These are phyloP conservation scores for Parnassius apollo DNA, from an alignment of 2,888 invertebrate genomes.

Conservation along the genomic window DNA sequence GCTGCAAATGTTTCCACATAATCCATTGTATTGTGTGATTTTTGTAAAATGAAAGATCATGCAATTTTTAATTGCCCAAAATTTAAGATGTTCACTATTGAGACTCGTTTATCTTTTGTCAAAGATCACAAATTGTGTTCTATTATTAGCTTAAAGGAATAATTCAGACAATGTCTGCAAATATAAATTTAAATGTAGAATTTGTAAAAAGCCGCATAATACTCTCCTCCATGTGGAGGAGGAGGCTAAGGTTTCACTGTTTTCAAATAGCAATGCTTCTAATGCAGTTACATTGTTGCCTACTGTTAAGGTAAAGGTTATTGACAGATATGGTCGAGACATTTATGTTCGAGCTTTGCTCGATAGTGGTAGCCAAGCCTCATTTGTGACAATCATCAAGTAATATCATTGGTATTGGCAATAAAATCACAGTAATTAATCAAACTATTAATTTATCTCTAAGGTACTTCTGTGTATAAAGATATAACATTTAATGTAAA, in stretches of 20 bases:
- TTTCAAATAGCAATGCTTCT: constrained; percentile 2
- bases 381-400: background rate
- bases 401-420: constrained; percentile 4
- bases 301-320: constrained; percentile 1
- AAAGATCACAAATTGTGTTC: constrained; percentile 4
- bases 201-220: constrained; percentile 29
- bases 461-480: background rate
- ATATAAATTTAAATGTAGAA: constrained; percentile 3
- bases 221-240: constrained; percentile 20
- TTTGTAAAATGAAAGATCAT: too few species aligned
- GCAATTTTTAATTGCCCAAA: too few species aligned
- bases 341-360: background rate
- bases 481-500: constrained; percentile 1
- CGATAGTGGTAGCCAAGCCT: constrained; percentile 2
- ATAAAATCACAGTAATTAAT: background rate
- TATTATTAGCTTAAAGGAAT: background rate
- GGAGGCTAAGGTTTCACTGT: background rate
- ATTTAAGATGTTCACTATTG: too few species aligned
- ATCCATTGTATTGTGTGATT: too few species aligned
- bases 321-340: background rate
- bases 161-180: background rate
- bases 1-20: too few species aligned
- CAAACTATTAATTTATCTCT: background rate
- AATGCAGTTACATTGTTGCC: background rate
- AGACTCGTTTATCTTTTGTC: background rate